Evolutionary conservation across 2,797 vertebrate genomes (phyloP), one percentile per base, ranked within the genome.

Genomic region (Rhabdophis nuchalis): DNA sequence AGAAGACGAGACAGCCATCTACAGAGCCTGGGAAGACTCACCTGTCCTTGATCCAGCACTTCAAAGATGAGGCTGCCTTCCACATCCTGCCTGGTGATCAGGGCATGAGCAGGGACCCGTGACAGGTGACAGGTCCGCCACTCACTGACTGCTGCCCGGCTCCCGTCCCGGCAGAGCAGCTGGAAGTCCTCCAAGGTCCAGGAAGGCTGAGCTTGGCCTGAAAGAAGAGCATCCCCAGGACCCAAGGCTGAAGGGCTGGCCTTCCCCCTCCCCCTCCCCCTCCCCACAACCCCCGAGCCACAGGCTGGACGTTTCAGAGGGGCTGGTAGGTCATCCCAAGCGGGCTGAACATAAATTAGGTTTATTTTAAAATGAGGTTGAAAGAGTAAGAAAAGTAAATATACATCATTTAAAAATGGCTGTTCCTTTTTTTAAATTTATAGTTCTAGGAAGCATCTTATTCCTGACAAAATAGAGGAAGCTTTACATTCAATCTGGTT

Each of bases 41-140:
- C 99, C 97, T 98, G 95, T 77, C 98, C 99, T 29, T 99, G 97
- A 0, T 91, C 96, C 32, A 99, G 97, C 96, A 99, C 96, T 88
- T 93, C 97, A 89, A 97, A 98, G 90, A 99, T 95, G 92, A 97
- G 94, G 0, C 96, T 95, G 5, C 98, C 97, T 0, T 97, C 97
- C 2, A 97, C 91, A 92, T 98, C 96, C 0, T 94, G 93, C 85
- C 97, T 96, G 64, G 98, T 97, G 50, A 98, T 97, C 64, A 99
- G 96, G 0, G 98, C 99, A 0, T 98, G 98, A 0, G 98, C 97
- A 0, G 99, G 99, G 56, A 99, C 94, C 0, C 97, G 97, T 58
- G 98, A 98, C 95, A 99, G 95, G 94, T 99, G 97, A 93, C 99
- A 99, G 0, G 2, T 96, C 1, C 95, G 96, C 98, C 98, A 99